phyloP scores from a whole-genome alignment of 2,797 vertebrate genomes.

The Eurystomus glaucurus region DNA sequence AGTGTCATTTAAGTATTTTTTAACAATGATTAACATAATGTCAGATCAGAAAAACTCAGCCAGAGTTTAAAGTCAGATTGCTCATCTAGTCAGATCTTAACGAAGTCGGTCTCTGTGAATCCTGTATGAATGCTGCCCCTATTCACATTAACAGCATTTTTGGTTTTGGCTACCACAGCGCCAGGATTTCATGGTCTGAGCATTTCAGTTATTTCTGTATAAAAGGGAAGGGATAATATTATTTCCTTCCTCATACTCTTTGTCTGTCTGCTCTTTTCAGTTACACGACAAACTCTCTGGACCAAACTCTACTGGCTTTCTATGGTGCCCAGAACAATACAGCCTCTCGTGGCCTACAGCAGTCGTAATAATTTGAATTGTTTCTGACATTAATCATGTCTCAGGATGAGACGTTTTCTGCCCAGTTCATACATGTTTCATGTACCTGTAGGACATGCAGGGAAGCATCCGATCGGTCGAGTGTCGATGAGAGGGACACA shows the following conservation, averaged over 20 bases:
- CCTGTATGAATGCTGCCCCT: not conserved
- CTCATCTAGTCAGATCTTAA: not conserved
- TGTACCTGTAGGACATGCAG: not conserved
- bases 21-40: not conserved
- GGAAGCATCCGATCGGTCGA: accelerated
- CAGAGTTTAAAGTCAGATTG: not conserved
- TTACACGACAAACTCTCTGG: not conserved
- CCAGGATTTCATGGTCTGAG: slow-evolving; percentile 52
- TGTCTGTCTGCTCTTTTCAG: slow-evolving; percentile 20
- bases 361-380: not conserved
- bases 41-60: not conserved
- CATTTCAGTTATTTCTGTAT: slow-evolving; percentile 32
- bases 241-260: slow-evolving; percentile 17
- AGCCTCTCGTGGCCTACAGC: not conserved
- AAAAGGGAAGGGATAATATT: slow-evolving; percentile 3
- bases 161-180: not conserved
- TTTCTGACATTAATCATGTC: not conserved
- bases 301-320: not conserved
- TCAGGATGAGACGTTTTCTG: not conserved
- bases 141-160: not conserved
- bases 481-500: not conserved
- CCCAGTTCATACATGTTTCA: not conserved
- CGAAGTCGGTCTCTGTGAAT: not conserved
- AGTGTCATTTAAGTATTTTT: not conserved
- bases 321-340: not conserved